Conservation (phyloP, 2,888 invertebrate species). For the Tenodera sinensis region DNA sequence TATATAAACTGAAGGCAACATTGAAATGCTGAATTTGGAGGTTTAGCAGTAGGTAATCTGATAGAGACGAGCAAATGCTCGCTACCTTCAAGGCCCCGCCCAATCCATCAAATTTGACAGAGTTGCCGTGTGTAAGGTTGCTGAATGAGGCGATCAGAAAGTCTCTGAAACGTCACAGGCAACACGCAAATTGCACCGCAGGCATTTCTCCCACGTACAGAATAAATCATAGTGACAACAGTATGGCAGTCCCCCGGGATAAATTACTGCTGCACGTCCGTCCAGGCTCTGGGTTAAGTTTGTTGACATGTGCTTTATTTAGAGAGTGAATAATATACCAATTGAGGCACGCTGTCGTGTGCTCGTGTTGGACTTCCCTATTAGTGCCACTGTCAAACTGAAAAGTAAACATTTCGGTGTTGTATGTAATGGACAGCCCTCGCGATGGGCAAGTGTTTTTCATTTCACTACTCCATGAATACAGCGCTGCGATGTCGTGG, state of each 20-base stretch:
- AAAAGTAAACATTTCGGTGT: not conserved
- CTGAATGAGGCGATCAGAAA: not conserved
- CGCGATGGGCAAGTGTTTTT: too few relatives aligned
- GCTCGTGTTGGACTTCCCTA: too few relatives aligned
- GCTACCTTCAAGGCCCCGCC: not conserved
- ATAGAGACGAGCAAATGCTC: too few relatives aligned
- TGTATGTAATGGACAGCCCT: not conserved
- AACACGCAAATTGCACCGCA: too few relatives aligned
- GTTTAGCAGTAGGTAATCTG: too few relatives aligned
- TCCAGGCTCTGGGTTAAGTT: not conserved
- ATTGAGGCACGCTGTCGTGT: not conserved
- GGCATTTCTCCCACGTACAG: not conserved
- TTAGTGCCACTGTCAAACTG: not conserved
- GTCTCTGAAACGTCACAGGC: not conserved
- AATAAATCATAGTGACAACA: not conserved
- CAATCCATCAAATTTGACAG: not conserved
- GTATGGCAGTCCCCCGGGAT: not conserved
- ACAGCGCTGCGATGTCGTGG: too few relatives aligned
- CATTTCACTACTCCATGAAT: too few relatives aligned
- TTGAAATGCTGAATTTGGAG: too few relatives aligned
- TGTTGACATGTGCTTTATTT: not conserved
- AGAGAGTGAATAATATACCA: not conserved
- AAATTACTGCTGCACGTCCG: not conserved
- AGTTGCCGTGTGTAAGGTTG: not conserved
- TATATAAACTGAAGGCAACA: too few relatives aligned